Conservation (phyloP, 2,797 vertebrate species). For the Ataeniobius toweri region DNA sequence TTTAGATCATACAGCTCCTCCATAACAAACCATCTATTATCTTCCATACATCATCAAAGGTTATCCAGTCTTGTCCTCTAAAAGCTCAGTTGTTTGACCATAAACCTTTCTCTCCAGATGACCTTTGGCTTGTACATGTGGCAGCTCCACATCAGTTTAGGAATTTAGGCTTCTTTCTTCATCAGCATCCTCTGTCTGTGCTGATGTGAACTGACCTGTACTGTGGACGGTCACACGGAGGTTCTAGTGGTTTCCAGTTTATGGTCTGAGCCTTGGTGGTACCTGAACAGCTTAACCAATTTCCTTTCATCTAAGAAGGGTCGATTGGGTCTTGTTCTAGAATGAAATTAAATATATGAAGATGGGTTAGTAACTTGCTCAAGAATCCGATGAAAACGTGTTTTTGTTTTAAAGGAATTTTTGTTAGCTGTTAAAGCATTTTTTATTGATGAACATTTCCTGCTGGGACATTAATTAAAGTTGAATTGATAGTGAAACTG, state of each 20-base stretch:
- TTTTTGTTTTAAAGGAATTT: neutral
- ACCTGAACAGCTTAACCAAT: neutral
- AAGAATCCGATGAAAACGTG: neutral
- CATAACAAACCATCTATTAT: neutral
- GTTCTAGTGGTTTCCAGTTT: neutral
- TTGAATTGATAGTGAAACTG: neutral
- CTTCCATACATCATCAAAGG: neutral
- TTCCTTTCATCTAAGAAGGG: neutral
- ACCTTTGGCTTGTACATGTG: neutral
- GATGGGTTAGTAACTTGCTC: neutral
- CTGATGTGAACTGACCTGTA: neutral
- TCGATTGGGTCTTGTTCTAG: neutral
- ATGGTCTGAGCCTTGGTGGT: neutral
- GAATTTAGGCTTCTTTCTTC: neutral
- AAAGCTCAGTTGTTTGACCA: neutral
- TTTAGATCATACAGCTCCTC: neutral
- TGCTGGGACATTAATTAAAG: neutral
- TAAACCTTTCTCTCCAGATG: neutral
- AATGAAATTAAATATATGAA: neutral
- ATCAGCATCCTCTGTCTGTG: neutral
- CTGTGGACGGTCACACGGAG: neutral
- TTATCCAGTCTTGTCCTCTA: neutral
- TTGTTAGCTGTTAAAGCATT: neutral
- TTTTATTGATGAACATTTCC: neutral
- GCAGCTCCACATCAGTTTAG: neutral